Percentiles rank a stretch among this genome's conserved stretches.
phyloP scores from a whole-genome alignment of 2,888 invertebrate species.

The Fragum whitleyi region DNA sequence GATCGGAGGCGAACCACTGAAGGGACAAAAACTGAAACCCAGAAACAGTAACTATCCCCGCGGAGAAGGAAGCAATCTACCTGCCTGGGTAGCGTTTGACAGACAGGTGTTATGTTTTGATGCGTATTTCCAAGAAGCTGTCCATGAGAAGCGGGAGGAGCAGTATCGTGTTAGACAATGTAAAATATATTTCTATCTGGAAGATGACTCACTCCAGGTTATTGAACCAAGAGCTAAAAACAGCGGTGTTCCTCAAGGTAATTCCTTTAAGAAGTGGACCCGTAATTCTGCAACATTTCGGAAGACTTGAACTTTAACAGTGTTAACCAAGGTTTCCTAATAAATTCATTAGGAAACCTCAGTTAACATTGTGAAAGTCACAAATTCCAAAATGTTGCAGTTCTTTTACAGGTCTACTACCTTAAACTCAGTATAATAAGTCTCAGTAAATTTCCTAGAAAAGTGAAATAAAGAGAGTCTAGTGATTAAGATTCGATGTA shows the following conservation, averaged over 20 bases:
- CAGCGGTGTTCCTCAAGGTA: conserved; percentile 94
- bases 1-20: conserved; percentile 87
- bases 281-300: no score
- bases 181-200: conserved; percentile 93
- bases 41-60: conserved; percentile 91
- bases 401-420: no score
- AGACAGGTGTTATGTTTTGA: conserved; percentile 93
- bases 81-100: conserved; percentile 95
- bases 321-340: no score
- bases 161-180: conserved; percentile 91
- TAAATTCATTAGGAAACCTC: no score
- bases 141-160: conserved; percentile 90
- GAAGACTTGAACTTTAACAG: no score
- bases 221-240: conserved; percentile 92
- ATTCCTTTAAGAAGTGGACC: no score
- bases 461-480: no score
- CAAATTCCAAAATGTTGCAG: no score
- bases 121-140: conserved; percentile 92
- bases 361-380: no score
- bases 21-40: conserved; percentile 86
- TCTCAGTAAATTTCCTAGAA: no score
- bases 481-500: no score
- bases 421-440: no score
- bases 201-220: conserved; percentile 96
- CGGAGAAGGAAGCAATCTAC: conserved; percentile 91